Percentiles rank a stretch among this genome's conserved stretches.
phyloP scores from a whole-genome alignment of 1,140 invertebrate genomes.

The Ceratitis capitata region DNA sequence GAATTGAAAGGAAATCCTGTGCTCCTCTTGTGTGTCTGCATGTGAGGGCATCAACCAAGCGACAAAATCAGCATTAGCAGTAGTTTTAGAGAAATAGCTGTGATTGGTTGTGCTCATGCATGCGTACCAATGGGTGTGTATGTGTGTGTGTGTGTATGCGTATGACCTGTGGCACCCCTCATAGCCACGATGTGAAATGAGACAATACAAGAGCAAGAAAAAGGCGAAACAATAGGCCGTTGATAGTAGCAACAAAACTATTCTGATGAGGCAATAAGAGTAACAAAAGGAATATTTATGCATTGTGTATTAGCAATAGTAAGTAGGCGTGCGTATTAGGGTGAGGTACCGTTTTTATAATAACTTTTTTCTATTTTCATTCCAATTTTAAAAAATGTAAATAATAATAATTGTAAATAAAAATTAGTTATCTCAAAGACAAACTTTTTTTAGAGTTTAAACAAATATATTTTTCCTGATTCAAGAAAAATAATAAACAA shows the following conservation, averaged over 20 bases:
- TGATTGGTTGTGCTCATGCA: background rate
- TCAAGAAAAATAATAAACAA: too few relatives aligned
- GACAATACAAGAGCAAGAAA: background rate
- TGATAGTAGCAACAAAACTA: background rate
- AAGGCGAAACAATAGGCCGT: background rate
- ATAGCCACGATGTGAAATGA: background rate
- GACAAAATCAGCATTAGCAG: conserved; percentile 5
- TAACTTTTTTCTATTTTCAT: too few relatives aligned
- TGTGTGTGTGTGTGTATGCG: too few relatives aligned
- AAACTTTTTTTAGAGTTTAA: too few relatives aligned
- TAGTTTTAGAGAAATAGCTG: background rate
- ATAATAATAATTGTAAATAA: too few relatives aligned
- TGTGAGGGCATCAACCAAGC: background rate
- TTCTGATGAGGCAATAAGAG: background rate
- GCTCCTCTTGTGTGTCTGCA: background rate
- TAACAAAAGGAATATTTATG: background rate
- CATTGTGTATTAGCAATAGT: too few relatives aligned
- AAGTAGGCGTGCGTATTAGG: too few relatives aligned
- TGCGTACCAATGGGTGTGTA: too few relatives aligned
- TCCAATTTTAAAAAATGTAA: too few relatives aligned
- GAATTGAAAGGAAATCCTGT: background rate
- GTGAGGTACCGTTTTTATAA: too few relatives aligned
- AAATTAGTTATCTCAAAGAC: too few relatives aligned
- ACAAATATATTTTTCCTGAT: too few relatives aligned
- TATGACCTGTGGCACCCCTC: background rate